Conservation (phyloP, 2,797 vertebrate genomes). For the Anguilla pacifica region DNA sequence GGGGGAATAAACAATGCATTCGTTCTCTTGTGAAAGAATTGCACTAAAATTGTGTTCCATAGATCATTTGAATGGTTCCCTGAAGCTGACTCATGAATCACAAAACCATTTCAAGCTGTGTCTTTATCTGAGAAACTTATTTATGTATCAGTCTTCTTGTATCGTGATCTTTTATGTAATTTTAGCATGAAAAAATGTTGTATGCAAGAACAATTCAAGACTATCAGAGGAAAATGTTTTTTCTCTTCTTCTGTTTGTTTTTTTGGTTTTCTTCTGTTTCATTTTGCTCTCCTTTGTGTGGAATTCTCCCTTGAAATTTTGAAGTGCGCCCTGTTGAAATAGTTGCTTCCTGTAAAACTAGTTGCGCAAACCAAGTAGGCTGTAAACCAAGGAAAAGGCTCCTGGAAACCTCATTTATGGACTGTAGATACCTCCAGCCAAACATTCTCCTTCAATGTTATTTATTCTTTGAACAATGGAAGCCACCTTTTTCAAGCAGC, state of each 20-base stretch:
- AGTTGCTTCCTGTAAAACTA: too few species aligned
- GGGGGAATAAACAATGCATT: conserved; percentile 8
- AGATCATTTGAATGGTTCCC: conserved; percentile 13
- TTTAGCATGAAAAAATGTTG: conserved; percentile 51
- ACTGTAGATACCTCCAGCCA: background rate
- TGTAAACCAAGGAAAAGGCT: background rate
- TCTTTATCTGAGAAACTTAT: conserved; percentile 3
- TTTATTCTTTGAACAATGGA: conserved; percentile 6
- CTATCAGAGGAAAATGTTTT: background rate
- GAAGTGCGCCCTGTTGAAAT: background rate
- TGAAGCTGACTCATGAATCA: conserved; percentile 9
- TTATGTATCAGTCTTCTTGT: conserved; percentile 25
- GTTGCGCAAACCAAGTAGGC: background rate
- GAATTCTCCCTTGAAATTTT: background rate
- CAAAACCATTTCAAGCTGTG: conserved; percentile 6
- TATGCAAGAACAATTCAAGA: background rate
- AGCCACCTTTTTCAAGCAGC: background rate
- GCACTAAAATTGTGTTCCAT: conserved; percentile 2
- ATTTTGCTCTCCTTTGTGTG: background rate
- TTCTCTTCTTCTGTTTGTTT: background rate
- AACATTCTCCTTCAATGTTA: background rate
- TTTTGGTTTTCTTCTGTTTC: background rate
- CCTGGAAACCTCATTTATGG: background rate
- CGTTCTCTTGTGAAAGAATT: background rate
- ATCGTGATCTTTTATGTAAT: conserved; percentile 49